Evolutionary conservation across 1,140 invertebrate species (phyloP), one percentile per base, ranked within the genome.

Genomic region (Hetaerina americana): DNA sequence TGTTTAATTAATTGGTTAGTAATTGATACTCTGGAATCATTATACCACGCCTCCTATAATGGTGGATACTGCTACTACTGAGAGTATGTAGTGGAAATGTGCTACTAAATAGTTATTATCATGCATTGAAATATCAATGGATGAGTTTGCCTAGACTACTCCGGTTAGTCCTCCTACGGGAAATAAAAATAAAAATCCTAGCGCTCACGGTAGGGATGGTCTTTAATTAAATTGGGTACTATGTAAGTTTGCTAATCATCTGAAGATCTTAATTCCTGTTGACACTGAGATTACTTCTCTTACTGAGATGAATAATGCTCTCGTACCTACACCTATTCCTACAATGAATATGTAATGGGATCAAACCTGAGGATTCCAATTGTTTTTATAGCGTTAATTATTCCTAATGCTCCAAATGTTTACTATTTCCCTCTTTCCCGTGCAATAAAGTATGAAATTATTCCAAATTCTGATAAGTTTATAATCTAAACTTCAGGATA

Each of bases 401-500:
- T 81, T n/a, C 78, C 78, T 73, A 81, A 73, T 27, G 74, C 74
- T 0, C 78, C 78, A 75, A 80, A 80, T 12, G 77, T 75, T 74
- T 79, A 75, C 26, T 76, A 79, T 74, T 81, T 81, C 6, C 76
- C 74, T 31, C 75, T 76, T 74, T 77, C 74, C 70, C 74, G 73
- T 15, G 71, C 75, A 71, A 80, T 74, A 75, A 79, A 77, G 71
- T 79, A 78, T 25, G 77, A 80, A 72, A 79, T 76, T 74, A 81
- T 40, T 40, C 31, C 31, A 78, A 82, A 83, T 74, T 78, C 85
- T 25, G 83, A 83, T 27, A 87, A 72, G 80, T 87, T 85, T 76
- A 87, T 76, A 87, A 92, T 89, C 82, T 91, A 91, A 75, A 90
- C 88, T 86, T 91, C 88, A 31, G 88, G 88, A 73, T 92, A 89